Conservation (phyloP, 2,113 vertebrate genomes). For the Calidris pugnax region DNA sequence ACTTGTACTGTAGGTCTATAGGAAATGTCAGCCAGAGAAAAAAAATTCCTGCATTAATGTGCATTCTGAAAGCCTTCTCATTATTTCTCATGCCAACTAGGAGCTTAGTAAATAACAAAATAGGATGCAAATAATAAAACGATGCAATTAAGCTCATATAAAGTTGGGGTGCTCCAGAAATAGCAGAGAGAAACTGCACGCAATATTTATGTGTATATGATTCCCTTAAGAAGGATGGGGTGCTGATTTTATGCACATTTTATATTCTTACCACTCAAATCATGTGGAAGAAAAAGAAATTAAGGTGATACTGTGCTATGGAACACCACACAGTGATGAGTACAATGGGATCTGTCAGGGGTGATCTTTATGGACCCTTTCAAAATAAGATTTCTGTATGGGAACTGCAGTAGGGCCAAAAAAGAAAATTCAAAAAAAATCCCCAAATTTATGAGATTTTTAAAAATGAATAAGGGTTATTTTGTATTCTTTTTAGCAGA, state of each 20-base stretch:
- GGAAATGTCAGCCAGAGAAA: constrained; percentile 64
- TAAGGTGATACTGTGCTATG: not conserved
- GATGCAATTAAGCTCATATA: constrained; percentile 61
- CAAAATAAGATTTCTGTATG: not conserved
- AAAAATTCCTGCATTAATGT: constrained; percentile 50
- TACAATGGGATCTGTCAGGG: not conserved
- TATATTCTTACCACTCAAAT: constrained; percentile 14
- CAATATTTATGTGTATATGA: not conserved
- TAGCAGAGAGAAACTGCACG: constrained; percentile 33
- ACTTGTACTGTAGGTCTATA: constrained; percentile 48
- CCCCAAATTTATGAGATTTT: not conserved
- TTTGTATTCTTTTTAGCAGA: not conserved
- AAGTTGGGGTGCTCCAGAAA: constrained; percentile 40
- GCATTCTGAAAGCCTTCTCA: constrained; percentile 62
- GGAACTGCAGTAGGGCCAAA: not conserved
- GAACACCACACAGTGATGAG: not conserved
- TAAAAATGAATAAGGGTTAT: not conserved
- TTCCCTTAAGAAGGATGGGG: constrained; percentile 11
- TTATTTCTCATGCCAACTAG: constrained; percentile 62
- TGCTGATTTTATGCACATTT: constrained; percentile 37
- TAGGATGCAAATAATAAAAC: constrained; percentile 45
- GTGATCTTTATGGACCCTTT: not conserved
- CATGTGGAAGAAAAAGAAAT: not conserved
- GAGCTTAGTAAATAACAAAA: constrained; percentile 59
- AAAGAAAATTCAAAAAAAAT: not conserved